A percentile compares a stretch with the other conserved stretches of the same genome.
Conservation (phyloP, 2,113 vertebrate species). For the Dendropsophus ebraccatus region DNA sequence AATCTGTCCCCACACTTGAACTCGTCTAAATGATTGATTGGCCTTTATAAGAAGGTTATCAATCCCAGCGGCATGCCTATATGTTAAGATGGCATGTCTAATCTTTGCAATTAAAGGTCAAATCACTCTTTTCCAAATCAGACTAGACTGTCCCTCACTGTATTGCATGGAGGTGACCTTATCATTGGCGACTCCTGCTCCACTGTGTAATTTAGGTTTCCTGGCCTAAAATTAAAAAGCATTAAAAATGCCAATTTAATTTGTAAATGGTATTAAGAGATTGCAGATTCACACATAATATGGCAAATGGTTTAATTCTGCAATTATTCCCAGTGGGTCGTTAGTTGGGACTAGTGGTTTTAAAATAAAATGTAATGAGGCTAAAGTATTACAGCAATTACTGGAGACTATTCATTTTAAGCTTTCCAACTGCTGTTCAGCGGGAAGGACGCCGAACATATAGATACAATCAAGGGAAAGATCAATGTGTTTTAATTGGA, state of each 20-base stretch:
- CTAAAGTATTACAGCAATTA: slow-evolving; percentile 52
- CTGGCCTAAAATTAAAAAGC: slow-evolving; percentile 47
- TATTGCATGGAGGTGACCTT: slow-evolving; percentile 1
- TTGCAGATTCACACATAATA: slow-evolving; percentile 38
- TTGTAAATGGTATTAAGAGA: slow-evolving; percentile 46
- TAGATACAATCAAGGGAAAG: slow-evolving; percentile 21
- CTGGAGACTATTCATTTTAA: slow-evolving; percentile 36
- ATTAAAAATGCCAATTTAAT: slow-evolving; percentile 52
- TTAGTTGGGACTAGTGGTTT: slow-evolving; percentile 24
- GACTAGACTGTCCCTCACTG: neutral
- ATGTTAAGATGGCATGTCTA: neutral
- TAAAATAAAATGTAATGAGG: slow-evolving; percentile 54
- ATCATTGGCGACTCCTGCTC: slow-evolving; percentile 10
- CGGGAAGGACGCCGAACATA: neutral
- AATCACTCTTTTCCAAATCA: neutral
- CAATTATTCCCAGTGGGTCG: slow-evolving; percentile 54
- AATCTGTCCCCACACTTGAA: neutral
- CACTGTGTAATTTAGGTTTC: slow-evolving; percentile 26
- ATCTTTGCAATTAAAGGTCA: slow-evolving; percentile 2
- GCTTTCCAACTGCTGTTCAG: slow-evolving; percentile 37
- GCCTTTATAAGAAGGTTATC: neutral
- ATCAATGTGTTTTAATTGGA: slow-evolving; percentile 26
- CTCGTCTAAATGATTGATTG: neutral
- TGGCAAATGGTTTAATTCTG: slow-evolving; percentile 49
- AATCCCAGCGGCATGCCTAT: neutral